A percentile compares a stretch with the other conserved stretches of the same genome.
These are phyloP conservation scores for Mythimna albipuncta DNA, from an alignment of 2,888 invertebrate species.

Conservation along the genomic window DNA sequence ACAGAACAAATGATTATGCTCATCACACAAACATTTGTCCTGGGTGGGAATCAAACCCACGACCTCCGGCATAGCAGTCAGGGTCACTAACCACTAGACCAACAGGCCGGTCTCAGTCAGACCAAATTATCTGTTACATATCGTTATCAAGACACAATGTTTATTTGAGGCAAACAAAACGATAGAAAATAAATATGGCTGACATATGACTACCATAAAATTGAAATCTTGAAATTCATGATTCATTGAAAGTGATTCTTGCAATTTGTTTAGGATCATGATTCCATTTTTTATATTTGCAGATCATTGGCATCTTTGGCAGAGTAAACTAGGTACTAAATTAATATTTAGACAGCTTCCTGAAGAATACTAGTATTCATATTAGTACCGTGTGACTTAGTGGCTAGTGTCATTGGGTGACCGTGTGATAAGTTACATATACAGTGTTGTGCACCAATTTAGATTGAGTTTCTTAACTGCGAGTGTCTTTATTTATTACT, in stretches of 20 bases:
- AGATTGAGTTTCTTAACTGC: too few relatives aligned
- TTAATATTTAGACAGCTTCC: neutral
- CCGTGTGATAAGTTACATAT: neutral
- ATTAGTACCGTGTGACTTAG: constrained; percentile 22
- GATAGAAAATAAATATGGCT: constrained; percentile 5
- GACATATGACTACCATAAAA: neutral
- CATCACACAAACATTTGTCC: too few relatives aligned
- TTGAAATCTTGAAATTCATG: neutral
- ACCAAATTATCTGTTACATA: neutral
- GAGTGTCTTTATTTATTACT: too few relatives aligned
- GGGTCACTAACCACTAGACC: too few relatives aligned
- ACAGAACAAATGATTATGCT: too few relatives aligned
- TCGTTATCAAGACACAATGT: neutral
- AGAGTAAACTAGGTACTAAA: neutral
- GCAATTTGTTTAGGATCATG: too few relatives aligned
- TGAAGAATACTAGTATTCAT: too few relatives aligned
- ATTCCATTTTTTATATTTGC: too few relatives aligned
- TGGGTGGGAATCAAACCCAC: too few relatives aligned
- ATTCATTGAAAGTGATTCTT: neutral
- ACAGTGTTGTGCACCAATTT: neutral
- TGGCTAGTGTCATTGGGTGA: neutral
- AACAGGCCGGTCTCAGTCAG: too few relatives aligned
- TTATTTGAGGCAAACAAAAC: neutral
- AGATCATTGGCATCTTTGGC: neutral
- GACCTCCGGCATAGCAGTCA: too few relatives aligned